Evolutionary conservation across 2,113 vertebrate genomes (phyloP).

Genomic region (Laticauda laticaudata): DNA sequence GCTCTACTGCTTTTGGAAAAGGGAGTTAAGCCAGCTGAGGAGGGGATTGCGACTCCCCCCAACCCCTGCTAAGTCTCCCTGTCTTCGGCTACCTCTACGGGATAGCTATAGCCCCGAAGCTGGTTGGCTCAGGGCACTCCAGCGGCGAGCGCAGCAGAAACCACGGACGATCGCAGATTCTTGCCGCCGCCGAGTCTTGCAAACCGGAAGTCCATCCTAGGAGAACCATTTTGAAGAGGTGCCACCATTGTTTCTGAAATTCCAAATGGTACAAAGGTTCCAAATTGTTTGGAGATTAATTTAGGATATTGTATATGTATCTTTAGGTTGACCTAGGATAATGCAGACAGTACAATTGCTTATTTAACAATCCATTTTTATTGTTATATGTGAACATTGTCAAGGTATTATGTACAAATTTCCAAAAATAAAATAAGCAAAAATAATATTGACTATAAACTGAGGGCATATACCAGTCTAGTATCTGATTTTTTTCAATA

Average conservation of each 20-base stretch:
- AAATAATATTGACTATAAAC: background rate
- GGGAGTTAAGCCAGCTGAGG: no score
- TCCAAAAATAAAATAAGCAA: background rate
- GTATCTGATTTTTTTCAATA: background rate
- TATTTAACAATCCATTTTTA: background rate
- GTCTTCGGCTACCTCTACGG: no score
- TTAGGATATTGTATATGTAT: background rate
- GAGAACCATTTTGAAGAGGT: background rate
- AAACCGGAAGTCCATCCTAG: no score
- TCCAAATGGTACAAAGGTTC: background rate
- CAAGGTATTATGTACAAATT: background rate
- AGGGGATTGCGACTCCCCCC: no score
- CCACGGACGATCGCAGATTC: no score
- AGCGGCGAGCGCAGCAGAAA: no score
- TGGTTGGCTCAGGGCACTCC: no score
- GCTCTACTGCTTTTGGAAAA: no score
- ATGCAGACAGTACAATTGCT: background rate
- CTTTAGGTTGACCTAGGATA: background rate
- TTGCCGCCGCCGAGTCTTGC: no score
- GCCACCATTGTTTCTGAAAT: background rate
- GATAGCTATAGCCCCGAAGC: no score
- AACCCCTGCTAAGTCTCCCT: no score
- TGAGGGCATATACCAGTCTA: background rate
- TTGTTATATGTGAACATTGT: background rate
- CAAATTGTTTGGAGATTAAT: background rate